These are phyloP conservation scores for Aphelenchoides avenae DNA, from an alignment of 1,140 invertebrate genomes.

Conservation along the genomic window DNA sequence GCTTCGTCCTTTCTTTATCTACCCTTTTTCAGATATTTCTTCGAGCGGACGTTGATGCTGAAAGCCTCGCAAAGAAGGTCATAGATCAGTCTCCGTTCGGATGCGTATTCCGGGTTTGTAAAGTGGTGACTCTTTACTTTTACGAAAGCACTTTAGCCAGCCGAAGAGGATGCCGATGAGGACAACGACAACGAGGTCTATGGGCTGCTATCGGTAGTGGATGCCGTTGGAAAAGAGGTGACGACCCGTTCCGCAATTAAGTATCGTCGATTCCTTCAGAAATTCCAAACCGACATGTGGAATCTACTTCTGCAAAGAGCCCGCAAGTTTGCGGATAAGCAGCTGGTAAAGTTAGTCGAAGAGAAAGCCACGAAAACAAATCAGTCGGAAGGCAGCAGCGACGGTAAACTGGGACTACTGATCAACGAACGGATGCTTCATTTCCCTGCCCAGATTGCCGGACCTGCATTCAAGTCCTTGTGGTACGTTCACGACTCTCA, in stretches of 20 bases:
- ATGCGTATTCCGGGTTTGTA: constrained; percentile 29
- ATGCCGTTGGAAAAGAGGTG: constrained; percentile 29
- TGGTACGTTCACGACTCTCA: constrained; percentile 13
- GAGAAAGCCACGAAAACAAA: neutral
- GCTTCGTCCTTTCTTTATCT: constrained; percentile 2
- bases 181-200: constrained; percentile 37
- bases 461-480: constrained; percentile 34
- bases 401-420: constrained; percentile 25
- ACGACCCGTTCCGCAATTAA: neutral
- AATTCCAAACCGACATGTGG: constrained; percentile 18
- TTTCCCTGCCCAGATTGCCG: constrained; percentile 45
- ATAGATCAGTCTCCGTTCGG: constrained; percentile 35
- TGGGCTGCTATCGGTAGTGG: constrained; percentile 36
- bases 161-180: constrained; percentile 39
- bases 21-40: constrained; percentile 34
- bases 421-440: constrained; percentile 45
- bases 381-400: constrained; percentile 1
- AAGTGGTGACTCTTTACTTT: neutral
- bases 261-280: constrained; percentile 18
- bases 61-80: constrained; percentile 33
- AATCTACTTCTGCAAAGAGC: constrained; percentile 36
- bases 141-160: constrained; percentile 15
- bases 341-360: constrained; percentile 26
- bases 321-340: constrained; percentile 21
- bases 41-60: constrained; percentile 34